phyloP scores from a whole-genome alignment of 1,140 invertebrate species.

The Zaprionus kolodkinae region DNA sequence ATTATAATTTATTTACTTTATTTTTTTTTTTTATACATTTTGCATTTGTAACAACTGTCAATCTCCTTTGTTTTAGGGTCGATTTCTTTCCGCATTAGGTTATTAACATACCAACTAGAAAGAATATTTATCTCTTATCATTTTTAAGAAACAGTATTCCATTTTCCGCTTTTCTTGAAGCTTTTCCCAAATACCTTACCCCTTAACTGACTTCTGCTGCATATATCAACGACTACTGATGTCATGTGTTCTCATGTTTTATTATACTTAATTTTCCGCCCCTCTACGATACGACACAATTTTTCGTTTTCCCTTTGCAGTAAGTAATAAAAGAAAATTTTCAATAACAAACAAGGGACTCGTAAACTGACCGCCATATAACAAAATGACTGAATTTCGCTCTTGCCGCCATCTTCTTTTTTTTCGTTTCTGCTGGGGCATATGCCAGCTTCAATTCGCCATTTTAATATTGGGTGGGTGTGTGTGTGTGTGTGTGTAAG shows the following conservation, averaged over 20 bases:
- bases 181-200: too few relatives aligned
- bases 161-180: too few relatives aligned
- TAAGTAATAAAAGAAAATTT: conserved; percentile 28
- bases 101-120: too few relatives aligned
- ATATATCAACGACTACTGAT: background rate
- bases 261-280: conserved; percentile 23
- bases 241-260: background rate
- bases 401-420: background rate
- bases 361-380: conserved; percentile 51
- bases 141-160: too few relatives aligned
- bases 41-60: too few relatives aligned
- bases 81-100: too few relatives aligned
- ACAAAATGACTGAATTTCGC: conserved; percentile 52
- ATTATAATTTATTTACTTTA: too few relatives aligned
- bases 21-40: too few relatives aligned
- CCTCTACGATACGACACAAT: background rate
- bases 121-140: too few relatives aligned
- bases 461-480: conserved; percentile 60
- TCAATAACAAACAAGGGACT: conserved; percentile 47
- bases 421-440: conserved; percentile 46
- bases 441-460: conserved; percentile 60
- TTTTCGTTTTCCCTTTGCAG: conserved; percentile 7
- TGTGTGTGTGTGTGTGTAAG: conserved; percentile 24
- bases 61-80: too few relatives aligned
- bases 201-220: background rate